A percentile compares a stretch with the other conserved stretches of the same genome.
Conservation (phyloP, 2,888 invertebrate species). For the Merodon equestris region DNA sequence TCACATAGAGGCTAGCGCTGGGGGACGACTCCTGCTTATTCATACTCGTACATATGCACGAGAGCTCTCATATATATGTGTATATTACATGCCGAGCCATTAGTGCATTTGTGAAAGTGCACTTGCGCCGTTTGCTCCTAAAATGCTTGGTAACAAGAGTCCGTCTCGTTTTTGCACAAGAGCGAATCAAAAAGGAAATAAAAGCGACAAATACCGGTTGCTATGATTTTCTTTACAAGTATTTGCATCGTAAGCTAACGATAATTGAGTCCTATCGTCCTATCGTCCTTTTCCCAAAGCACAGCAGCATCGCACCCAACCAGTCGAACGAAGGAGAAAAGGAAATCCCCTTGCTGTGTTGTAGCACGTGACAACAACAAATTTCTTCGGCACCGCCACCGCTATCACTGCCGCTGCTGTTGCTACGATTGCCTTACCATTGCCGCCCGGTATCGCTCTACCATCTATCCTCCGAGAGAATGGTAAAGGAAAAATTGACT, state of each 20-base stretch:
- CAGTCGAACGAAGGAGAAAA: conserved; percentile 49
- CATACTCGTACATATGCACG: conserved; percentile 11
- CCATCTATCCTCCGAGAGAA: conserved; percentile 63
- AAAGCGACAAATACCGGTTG: conserved; percentile 24
- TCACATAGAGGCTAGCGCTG: conserved; percentile 35
- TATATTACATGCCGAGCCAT: conserved; percentile 39
- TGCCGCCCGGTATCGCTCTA: background rate
- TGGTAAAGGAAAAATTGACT: conserved; percentile 74
- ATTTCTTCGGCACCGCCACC: conserved; percentile 6
- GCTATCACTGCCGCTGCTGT: background rate
- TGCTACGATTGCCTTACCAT: background rate
- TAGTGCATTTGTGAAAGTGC: conserved; percentile 66
- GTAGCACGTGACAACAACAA: conserved; percentile 60
- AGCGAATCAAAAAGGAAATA: conserved; percentile 44
- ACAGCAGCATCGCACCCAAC: conserved; percentile 12
- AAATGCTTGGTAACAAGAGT: conserved; percentile 42
- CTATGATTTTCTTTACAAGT: conserved; percentile 45
- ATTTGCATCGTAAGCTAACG: conserved; percentile 58
- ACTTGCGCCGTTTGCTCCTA: conserved; percentile 62
- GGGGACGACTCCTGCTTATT: conserved; percentile 38
- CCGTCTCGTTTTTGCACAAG: conserved; percentile 62
- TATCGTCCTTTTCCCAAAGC: conserved; percentile 35
- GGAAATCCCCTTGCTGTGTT: conserved; percentile 37
- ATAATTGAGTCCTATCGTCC: conserved; percentile 33
- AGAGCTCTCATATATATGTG: conserved; percentile 9